A percentile compares a stretch with the other conserved stretches of the same genome.
These are phyloP conservation scores for Oncorhynchus gorbuscha DNA, from an alignment of 2,113 vertebrate species.

Conservation along the genomic window DNA sequence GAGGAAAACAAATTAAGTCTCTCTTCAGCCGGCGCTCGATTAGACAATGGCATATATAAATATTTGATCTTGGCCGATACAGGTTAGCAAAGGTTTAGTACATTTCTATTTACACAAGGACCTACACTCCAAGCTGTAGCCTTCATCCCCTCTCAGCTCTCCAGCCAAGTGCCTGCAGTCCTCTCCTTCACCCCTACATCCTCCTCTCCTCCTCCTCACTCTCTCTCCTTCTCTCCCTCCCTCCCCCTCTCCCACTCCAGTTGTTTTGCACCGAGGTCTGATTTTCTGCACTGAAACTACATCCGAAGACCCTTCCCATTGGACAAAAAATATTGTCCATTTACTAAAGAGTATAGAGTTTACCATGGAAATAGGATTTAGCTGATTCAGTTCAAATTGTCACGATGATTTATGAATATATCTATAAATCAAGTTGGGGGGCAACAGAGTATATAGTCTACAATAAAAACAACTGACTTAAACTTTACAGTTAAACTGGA, in stretches of 20 bases:
- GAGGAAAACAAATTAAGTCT: constrained; percentile 78
- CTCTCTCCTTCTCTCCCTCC: constrained; percentile 2
- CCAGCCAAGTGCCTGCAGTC: constrained; percentile 58
- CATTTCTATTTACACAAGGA: constrained; percentile 77
- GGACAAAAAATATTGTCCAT: constrained; percentile 58
- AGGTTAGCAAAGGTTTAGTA: constrained; percentile 79
- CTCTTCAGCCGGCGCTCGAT: constrained; percentile 55
- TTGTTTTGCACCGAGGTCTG: constrained; percentile 36
- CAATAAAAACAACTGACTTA: constrained; percentile 54
- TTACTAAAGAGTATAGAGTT: constrained; percentile 56
- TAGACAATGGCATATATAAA: constrained; percentile 82
- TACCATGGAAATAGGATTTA: constrained; percentile 65
- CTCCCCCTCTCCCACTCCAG: constrained; percentile 15
- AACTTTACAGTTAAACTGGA: constrained; percentile 30
- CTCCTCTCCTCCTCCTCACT: constrained; percentile 32
- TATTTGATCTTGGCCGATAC: constrained; percentile 78
- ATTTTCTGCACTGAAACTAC: constrained; percentile 27
- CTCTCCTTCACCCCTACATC: constrained; percentile 59
- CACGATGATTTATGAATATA: constrained; percentile 59
- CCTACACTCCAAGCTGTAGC: constrained; percentile 60
- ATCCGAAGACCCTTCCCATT: constrained; percentile 27
- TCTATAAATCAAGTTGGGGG: constrained; percentile 55
- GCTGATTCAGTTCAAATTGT: constrained; percentile 65
- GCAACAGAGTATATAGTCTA: constrained; percentile 21
- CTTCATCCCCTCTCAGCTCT: constrained; percentile 57